Evolutionary conservation across 1,140 invertebrate species (phyloP), one percentile per base, ranked within the genome.

Genomic region (Atopsyche davidsoni): DNA sequence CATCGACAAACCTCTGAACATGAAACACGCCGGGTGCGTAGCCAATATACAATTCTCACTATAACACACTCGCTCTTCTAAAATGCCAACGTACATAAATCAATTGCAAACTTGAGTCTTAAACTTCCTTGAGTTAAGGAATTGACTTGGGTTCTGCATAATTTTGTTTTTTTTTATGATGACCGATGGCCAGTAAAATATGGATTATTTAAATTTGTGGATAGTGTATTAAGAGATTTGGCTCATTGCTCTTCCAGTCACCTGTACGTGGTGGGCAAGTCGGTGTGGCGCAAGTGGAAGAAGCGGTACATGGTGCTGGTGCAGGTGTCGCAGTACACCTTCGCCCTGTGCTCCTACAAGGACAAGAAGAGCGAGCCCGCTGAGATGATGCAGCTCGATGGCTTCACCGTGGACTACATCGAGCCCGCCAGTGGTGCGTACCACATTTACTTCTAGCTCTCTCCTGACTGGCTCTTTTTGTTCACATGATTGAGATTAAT

Each of bases 251-350:
- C 44, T 62, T 81, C 65, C 64, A 93, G 91, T 10, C 87, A 95
- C 67, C 76, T 98, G 17, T 97, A 92, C 72, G 92, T 89, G 4
- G 78, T 94, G 60, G 96, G 96, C 18, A 98, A 98, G 77, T 89
- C 86, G 49, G 92, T 98, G 1, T 99, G 96, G 96, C 96, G 98
- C 65, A 99, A 99, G 68, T 99, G 96, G 95, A 99, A 99, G 73
- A 91, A 92, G 64, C 79, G 97, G 51, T 99, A 98, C 73, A 97
- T 93, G 79, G 93, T 98, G 50, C 73, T 99, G 43, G 96, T 99
- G 31, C 96, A 99, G 81, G 94, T 97, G 13, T 98, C 95, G 31
- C 97, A 99, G 76, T 99, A 99, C 72, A 98, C 96, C 23, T 99
- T 99, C 79, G 96, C 96, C 19, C 94, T 99, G 83, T 99, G 97